phyloP scores from a whole-genome alignment of 1,140 invertebrate genomes.

The Pseudoatta argentina region DNA sequence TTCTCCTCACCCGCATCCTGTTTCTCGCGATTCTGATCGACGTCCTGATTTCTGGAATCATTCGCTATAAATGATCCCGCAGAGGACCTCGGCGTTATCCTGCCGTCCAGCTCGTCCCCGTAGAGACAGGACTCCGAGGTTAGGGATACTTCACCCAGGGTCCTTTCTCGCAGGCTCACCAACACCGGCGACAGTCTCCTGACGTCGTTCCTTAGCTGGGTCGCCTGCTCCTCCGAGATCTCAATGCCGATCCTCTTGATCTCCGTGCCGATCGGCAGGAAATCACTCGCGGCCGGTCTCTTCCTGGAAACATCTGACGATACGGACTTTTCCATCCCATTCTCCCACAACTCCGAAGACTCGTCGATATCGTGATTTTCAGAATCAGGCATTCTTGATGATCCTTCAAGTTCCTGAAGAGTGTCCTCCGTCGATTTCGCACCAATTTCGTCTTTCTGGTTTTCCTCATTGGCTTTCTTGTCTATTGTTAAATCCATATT shows the following conservation, averaged over 20 bases:
- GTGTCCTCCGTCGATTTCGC: neutral
- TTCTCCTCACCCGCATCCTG: neutral
- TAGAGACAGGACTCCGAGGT: slow-evolving; percentile 77
- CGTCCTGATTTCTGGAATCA: neutral
- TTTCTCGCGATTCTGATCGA: too few species aligned
- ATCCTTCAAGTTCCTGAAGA: neutral
- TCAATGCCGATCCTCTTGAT: slow-evolving; percentile 83
- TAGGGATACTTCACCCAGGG: slow-evolving; percentile 83
- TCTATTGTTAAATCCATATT: slow-evolving; percentile 22
- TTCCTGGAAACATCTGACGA: slow-evolving; percentile 68
- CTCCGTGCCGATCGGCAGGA: slow-evolving; percentile 78
- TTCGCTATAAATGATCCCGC: neutral
- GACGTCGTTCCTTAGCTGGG: slow-evolving; percentile 82
- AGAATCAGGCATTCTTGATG: neutral
- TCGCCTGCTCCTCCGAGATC: slow-evolving; percentile 82
- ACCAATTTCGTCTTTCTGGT: neutral
- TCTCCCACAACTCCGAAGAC: too few species aligned
- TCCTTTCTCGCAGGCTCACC: slow-evolving; percentile 83
- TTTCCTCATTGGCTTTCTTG: neutral
- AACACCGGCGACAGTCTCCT: slow-evolving; percentile 83
- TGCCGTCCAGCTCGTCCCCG: slow-evolving; percentile 30
- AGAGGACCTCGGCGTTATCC: neutral
- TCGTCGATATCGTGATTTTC: neutral
- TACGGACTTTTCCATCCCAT: neutral
- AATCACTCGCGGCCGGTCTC: slow-evolving; percentile 75